Percentiles rank a stretch among this genome's conserved stretches.
Conservation (phyloP, 2,888 invertebrate genomes). For the Globia sparganii region DNA sequence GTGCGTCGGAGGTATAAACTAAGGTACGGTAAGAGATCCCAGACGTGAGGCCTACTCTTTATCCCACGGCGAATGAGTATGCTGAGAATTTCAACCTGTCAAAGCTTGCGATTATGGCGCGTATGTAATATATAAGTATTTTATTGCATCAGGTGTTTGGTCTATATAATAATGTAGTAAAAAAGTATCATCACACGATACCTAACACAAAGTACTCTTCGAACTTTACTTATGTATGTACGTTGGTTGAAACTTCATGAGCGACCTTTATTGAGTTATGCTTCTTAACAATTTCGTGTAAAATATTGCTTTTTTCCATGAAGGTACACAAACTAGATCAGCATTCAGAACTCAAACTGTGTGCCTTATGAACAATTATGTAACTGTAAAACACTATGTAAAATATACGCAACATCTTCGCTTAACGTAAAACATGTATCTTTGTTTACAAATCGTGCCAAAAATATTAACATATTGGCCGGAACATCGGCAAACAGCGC, state of each 20-base stretch:
- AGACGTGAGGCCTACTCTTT: constrained; percentile 75
- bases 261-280: constrained; percentile 57
- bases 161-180: constrained; percentile 70
- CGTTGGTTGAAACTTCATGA: constrained; percentile 60
- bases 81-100: constrained; percentile 58
- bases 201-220: constrained; percentile 71
- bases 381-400: constrained; percentile 83
- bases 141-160: constrained; percentile 70
- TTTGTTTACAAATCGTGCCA: constrained; percentile 77
- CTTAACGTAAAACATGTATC: constrained; percentile 75
- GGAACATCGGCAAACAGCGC: constrained; percentile 85
- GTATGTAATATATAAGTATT: constrained; percentile 63
- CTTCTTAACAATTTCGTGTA: constrained; percentile 60
- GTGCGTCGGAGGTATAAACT: constrained; percentile 49
- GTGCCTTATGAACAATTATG: constrained; percentile 80
- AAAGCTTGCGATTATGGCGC: constrained; percentile 64
- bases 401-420: constrained; percentile 81
- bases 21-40: constrained; percentile 61
- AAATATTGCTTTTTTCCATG: constrained; percentile 77
- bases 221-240: constrained; percentile 62
- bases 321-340: constrained; percentile 76
- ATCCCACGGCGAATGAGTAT: constrained; percentile 66
- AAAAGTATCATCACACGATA: constrained; percentile 69
- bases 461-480: constrained; percentile 84
- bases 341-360: constrained; percentile 82